Conservation (phyloP, 2,113 vertebrate genomes). For the Lagopus leucura region DNA sequence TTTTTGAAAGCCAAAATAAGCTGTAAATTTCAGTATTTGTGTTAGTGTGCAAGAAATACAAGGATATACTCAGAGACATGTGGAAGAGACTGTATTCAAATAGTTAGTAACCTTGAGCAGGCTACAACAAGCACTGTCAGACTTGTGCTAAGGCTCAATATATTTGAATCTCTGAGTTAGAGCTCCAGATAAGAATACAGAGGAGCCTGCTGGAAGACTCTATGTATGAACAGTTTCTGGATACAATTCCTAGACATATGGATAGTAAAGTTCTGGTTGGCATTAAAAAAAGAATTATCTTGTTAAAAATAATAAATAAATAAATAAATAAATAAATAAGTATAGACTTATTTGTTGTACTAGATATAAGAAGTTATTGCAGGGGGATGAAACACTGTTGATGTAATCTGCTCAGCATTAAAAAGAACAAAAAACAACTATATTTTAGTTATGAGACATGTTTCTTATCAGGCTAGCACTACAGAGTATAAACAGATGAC, state of each 20-base stretch:
- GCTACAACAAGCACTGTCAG: background rate
- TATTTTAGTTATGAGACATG: background rate
- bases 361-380: accelerated
- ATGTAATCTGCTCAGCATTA: background rate
- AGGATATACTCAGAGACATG: background rate
- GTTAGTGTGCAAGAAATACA: background rate
- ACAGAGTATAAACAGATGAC: background rate
- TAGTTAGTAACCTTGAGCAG: background rate
- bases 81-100: background rate
- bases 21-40: background rate
- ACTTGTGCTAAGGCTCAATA: background rate
- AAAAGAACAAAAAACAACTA: background rate
- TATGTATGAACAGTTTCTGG: background rate
- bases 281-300: background rate
- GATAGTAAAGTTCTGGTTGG: background rate
- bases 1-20: background rate
- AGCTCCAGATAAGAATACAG: background rate
- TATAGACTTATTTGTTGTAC: background rate
- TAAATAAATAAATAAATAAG: background rate
- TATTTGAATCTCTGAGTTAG: background rate
- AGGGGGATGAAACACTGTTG: accelerated
- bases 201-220: accelerated
- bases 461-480: background rate
- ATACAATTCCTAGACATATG: background rate
- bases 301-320: background rate